Conservation (phyloP, 2,888 invertebrate genomes). For the Eilema sororculum region DNA sequence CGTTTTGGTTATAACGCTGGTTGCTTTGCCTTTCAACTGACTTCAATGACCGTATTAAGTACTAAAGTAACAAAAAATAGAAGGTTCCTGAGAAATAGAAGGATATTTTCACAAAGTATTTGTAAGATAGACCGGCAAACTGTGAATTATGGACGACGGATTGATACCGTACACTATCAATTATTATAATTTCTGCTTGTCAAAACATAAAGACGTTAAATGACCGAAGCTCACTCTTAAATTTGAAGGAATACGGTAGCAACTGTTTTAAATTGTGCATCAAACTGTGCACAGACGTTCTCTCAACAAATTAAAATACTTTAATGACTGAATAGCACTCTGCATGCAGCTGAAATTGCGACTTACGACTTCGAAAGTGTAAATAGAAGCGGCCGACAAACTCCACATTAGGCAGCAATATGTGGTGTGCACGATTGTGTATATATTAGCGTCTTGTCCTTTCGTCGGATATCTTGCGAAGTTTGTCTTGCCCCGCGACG, state of each 20-base stretch:
- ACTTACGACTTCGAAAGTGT: conserved; percentile 54
- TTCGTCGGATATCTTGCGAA: conserved; percentile 82
- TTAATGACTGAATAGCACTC: conserved; percentile 42
- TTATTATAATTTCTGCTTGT: too few species aligned
- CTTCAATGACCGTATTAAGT: too few species aligned
- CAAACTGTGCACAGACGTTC: background rate
- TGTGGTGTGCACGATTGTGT: conserved; percentile 81
- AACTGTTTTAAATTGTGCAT: background rate
- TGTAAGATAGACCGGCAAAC: too few species aligned
- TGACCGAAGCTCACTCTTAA: background rate
- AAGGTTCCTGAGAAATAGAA: too few species aligned
- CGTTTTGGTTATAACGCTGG: too few species aligned
- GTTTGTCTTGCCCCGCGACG: conserved; percentile 76
- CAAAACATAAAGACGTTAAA: background rate
- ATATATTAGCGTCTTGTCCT: conserved; percentile 86
- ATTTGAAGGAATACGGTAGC: background rate
- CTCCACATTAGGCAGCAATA: conserved; percentile 83
- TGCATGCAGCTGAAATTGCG: conserved; percentile 39
- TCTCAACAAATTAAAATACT: conserved; percentile 11
- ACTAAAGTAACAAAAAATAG: too few species aligned
- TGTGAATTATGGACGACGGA: too few species aligned
- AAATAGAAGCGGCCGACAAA: conserved; percentile 78
- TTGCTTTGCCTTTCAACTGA: too few species aligned
- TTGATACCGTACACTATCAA: too few species aligned
- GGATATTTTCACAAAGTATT: too few species aligned